Conservation (phyloP, 2,797 vertebrate species). For the Cryptoprocta ferox region DNA sequence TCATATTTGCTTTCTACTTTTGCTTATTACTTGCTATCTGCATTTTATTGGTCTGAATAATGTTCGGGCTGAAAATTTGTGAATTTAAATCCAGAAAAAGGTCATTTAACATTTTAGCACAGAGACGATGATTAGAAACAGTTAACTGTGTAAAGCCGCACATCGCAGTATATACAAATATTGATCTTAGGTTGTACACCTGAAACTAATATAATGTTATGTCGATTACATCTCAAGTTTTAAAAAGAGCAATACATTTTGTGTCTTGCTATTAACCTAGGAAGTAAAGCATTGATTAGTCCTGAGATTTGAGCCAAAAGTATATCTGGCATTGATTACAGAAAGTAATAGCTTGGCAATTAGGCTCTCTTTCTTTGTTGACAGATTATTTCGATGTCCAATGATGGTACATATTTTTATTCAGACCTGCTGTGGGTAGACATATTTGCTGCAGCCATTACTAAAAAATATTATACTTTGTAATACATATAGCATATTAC, state of each 20-base stretch:
- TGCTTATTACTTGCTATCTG: not conserved
- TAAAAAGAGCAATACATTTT: not conserved
- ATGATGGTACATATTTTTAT: constrained; percentile 25
- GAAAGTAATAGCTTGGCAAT: not conserved
- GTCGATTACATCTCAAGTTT: not conserved
- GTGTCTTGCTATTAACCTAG: not conserved
- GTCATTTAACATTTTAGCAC: not conserved
- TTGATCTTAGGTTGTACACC: not conserved
- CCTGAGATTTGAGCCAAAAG: constrained; percentile 43
- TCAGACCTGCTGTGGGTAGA: not conserved
- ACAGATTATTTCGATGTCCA: not conserved
- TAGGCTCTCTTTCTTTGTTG: not conserved
- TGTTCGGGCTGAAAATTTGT: constrained; percentile 11
- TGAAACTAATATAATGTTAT: not conserved
- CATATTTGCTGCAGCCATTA: not conserved
- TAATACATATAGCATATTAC: not conserved
- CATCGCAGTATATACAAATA: not conserved
- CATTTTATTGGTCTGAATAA: constrained; percentile 36
- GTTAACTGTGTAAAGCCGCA: not conserved
- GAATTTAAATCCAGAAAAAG: constrained; percentile 45
- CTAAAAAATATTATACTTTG: not conserved
- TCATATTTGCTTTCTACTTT: not conserved
- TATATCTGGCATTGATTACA: not conserved
- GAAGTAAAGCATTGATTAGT: constrained; percentile 12
- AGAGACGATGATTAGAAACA: not conserved